A percentile compares a stretch with the other conserved stretches of the same genome.
Evolutionary conservation across 1,140 invertebrate genomes (phyloP).

Genomic region (Tenebrio molitor): DNA sequence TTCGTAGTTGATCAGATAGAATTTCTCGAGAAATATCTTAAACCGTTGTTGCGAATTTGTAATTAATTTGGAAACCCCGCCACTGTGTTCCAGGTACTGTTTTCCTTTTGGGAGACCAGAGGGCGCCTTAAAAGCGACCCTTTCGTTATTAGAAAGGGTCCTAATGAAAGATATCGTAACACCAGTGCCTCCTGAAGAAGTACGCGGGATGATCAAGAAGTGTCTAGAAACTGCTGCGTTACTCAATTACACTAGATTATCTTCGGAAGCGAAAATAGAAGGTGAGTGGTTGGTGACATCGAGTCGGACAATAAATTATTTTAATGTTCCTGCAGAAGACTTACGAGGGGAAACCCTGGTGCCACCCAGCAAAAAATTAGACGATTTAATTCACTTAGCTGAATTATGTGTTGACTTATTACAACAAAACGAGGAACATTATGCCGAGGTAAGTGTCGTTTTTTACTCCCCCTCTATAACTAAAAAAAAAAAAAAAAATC

Average conservation of each 20-base stretch:
- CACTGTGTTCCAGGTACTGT: conserved; percentile 78
- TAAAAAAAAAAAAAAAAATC: too few relatives aligned
- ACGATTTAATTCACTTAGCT: conserved; percentile 96
- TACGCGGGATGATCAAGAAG: conserved; percentile 94
- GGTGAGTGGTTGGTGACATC: conserved; percentile 71
- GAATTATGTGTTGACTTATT: conserved; percentile 98
- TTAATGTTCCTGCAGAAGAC: conserved; percentile 72
- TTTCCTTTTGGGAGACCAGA: conserved; percentile 99
- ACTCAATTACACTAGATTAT: conserved; percentile 96
- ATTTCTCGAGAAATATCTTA: too few relatives aligned
- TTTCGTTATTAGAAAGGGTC: conserved; percentile 96
- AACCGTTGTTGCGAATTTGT: conserved; percentile 3
- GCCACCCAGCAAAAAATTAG: conserved; percentile 90
- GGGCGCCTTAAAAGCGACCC: conserved; percentile 95
- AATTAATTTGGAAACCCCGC: conserved; percentile 1
- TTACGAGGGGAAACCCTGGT: conserved; percentile 85
- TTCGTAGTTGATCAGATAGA: background rate
- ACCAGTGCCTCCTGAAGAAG: conserved; percentile 97
- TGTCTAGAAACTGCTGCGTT: conserved; percentile 98
- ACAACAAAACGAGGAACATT: conserved; percentile 99
- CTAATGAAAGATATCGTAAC: conserved; percentile 99
- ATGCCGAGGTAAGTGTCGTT: conserved; percentile 91
- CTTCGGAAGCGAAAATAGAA: conserved; percentile 98
- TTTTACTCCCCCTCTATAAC: too few relatives aligned
- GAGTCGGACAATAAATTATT: conserved; percentile 1